A percentile compares a stretch with the other conserved stretches of the same genome.
Evolutionary conservation across 1,140 invertebrate genomes (phyloP).

Genomic region (Drosophila sechellia): DNA sequence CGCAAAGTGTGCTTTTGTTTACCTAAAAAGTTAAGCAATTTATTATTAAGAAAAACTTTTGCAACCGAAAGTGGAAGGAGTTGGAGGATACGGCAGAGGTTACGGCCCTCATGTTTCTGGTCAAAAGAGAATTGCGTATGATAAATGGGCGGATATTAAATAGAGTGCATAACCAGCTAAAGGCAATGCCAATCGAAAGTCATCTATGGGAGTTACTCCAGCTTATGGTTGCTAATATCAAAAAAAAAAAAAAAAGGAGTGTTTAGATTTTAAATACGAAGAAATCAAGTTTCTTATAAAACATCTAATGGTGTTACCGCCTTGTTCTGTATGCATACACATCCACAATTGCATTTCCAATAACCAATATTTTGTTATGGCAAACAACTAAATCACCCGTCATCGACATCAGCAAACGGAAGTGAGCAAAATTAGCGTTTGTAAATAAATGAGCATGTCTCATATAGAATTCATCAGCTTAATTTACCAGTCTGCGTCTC

Average conservation of each 20-base stretch:
- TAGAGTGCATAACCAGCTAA: conserved; percentile 59
- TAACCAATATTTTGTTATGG: background rate
- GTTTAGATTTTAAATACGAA: no score
- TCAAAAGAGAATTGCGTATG: conserved; percentile 38
- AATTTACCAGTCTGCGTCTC: conserved; percentile 38
- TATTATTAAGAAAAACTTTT: conserved; percentile 79
- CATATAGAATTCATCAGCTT: conserved; percentile 54
- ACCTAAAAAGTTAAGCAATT: conserved; percentile 79
- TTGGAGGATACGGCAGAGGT: conserved; percentile 12
- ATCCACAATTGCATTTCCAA: no score
- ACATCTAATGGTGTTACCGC: no score
- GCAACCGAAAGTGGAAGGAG: conserved; percentile 21
- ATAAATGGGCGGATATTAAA: conserved; percentile 66
- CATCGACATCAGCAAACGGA: conserved; percentile 56
- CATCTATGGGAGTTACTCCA: background rate
- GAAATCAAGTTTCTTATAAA: no score
- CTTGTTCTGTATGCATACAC: no score
- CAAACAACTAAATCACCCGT: background rate
- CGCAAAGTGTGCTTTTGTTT: conserved; percentile 72
- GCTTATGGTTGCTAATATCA: no score
- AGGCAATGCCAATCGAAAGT: conserved; percentile 20
- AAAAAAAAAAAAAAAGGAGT: no score
- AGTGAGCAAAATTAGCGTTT: conserved; percentile 49
- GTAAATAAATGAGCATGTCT: conserved; percentile 46
- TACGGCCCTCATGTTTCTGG: conserved; percentile 35